A percentile compares a stretch with the other conserved stretches of the same genome.
phyloP scores from a whole-genome alignment of 2,797 vertebrate genomes.

The Lithobates pipiens region DNA sequence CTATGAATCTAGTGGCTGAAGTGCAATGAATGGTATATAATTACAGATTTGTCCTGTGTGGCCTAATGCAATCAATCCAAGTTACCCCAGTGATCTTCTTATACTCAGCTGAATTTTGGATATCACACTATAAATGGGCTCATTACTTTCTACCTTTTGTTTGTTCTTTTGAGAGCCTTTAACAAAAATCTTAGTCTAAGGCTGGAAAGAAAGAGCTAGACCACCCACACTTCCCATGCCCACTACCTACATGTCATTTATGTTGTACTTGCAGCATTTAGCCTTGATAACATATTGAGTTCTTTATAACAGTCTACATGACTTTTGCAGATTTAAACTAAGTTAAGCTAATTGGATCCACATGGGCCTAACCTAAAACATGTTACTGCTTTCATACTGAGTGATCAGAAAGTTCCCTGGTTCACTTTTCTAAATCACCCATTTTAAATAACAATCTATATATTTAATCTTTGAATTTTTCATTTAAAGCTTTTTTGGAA shows the following conservation, averaged over 20 bases:
- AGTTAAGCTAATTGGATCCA: constrained; percentile 66
- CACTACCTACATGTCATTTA: constrained; percentile 57
- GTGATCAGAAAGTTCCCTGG: constrained; percentile 5
- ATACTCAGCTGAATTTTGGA: constrained; percentile 48
- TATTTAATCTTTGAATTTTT: not conserved
- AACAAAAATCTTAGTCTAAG: constrained; percentile 33
- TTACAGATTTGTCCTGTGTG: constrained; percentile 55
- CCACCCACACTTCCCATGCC: constrained; percentile 61
- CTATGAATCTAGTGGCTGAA: constrained; percentile 33
- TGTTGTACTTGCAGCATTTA: constrained; percentile 51
- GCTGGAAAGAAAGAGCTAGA: constrained; percentile 38
- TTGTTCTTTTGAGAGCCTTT: constrained; percentile 40
- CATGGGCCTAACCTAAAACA: constrained; percentile 42
- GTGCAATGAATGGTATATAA: constrained; percentile 43
- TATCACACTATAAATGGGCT: constrained; percentile 22
- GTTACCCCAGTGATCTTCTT: constrained; percentile 58
- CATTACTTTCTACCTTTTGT: constrained; percentile 50
- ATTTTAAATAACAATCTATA: constrained; percentile 23
- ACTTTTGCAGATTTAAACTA: constrained; percentile 55
- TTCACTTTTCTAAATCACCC: not conserved
- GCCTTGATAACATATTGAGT: constrained; percentile 64
- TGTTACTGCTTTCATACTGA: constrained; percentile 36
- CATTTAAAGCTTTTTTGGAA: not conserved
- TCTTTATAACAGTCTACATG: constrained; percentile 66
- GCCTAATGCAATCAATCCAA: constrained; percentile 44